phyloP scores from a whole-genome alignment of 1,140 invertebrate species.

The Apis laboriosa region DNA sequence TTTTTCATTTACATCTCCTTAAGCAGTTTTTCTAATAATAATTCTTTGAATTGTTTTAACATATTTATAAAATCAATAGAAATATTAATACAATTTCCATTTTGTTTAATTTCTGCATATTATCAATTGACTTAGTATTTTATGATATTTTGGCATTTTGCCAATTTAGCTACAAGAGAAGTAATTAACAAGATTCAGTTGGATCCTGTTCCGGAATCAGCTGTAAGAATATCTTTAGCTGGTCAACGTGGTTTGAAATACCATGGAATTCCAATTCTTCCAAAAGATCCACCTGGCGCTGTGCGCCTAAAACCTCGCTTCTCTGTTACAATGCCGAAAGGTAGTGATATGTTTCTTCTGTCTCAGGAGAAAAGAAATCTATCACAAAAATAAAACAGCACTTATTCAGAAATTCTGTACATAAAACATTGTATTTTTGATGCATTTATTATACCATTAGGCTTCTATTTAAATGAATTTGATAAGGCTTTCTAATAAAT shows the following conservation, averaged over 20 bases:
- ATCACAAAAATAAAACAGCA: constrained; percentile 48
- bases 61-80: constrained; percentile 23
- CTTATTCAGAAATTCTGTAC: constrained; percentile 47
- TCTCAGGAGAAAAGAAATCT: constrained; percentile 49
- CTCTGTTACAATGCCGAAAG: constrained; percentile 75
- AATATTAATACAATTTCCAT: constrained; percentile 38
- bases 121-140: constrained; percentile 45
- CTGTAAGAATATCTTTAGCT: constrained; percentile 68
- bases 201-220: constrained; percentile 66
- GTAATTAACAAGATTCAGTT: constrained; percentile 71
- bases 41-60: constrained; percentile 39
- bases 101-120: constrained; percentile 43
- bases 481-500: constrained; percentile 13
- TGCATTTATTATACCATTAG: constrained; percentile 15
- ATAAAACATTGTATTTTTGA: constrained; percentile 44
- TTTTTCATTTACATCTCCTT: neutral
- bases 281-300: constrained; percentile 74
- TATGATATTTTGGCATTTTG: constrained; percentile 68
- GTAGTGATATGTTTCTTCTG: constrained; percentile 61
- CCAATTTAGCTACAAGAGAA: constrained; percentile 68
- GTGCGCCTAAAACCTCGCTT: constrained; percentile 71
- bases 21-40: neutral
- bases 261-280: constrained; percentile 75
- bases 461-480: neutral
- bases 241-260: constrained; percentile 73